Base-by-base conservation (phyloP, 2,113 vertebrate species). In the Grammomys dolichurus region DNA sequence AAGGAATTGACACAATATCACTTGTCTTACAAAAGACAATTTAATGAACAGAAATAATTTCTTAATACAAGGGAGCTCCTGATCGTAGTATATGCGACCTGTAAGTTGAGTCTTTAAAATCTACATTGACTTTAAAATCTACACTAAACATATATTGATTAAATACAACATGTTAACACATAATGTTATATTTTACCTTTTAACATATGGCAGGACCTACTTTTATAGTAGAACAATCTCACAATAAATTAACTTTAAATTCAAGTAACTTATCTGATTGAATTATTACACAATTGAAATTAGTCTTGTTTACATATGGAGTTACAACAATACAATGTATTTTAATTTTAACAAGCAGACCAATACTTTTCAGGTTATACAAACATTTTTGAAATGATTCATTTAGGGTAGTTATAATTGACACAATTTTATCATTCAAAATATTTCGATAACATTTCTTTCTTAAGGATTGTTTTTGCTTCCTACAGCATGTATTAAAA, bases 1-100 rank as follows among this genome's bases (percentile, higher is more conserved):
- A 96, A 96, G 81, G 54, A 84, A 54, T 75, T 96, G 70, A 97
- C 81, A 93, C 96, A 40, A 33, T 96, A 97, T 76, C 22, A 90
- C 90, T 26, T 31, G 46, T 95, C 5, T 87, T 91, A 43, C 81
- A 76, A 97, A 94, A 69, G 56, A 96, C 84, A 97, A 94, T 19
- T 46, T 97, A 95, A 92, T 78, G 97, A 98, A 96, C 89, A 33
- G 96, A 98, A 97, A 96, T 46, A 73, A 96, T 98, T 96, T 96
- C 91, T 19, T 82, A 95, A 20, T 46, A 85, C 93, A 90, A 97
- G 17, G 26, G 70, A 97, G 60, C 26, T 96, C 70, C 58, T 97
- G 80, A 84, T 51, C 90, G 56, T 90, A 56, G 20, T 19, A 46
- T 56, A 93, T 92, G 9, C 40, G 94, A n/a, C 95, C 97, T 96